Evolutionary conservation across 2,113 vertebrate genomes (phyloP), one percentile per base, ranked within the genome.

Genomic region (Passer domesticus): DNA sequence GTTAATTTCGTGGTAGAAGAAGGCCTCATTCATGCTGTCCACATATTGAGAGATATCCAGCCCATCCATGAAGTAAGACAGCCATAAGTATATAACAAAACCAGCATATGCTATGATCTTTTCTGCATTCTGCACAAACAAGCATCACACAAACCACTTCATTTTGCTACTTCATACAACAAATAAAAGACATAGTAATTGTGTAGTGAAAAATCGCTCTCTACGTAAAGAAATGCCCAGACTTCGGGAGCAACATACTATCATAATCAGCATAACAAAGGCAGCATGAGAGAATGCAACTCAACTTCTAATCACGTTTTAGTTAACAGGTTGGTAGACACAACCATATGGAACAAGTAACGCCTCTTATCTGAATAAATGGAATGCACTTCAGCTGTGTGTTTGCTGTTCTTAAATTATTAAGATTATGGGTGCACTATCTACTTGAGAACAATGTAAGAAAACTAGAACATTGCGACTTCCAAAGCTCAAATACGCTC

Each of bases 321-420:
- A 93, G 59, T 64, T 86, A 95, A 89, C 92, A 93, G 83, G 92
- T 94, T 93, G 86, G 86, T 86, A 92, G 91, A 95, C 64, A 85
- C 25, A 94, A 81, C 68, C 94, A 93, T 72, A 95, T 77, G 86
- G 90, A 92, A 94, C 15, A 90, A 77, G 76, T 63, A 88, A 92
- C 4, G n/a, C 80, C 55, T 91, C 89, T 90, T 68, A 58, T 87
- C 39, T 81, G 83, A 89, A 78, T 94, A 76, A 90, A 89, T 59
- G 60, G 50, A 88, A 90, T 17, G 35, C n/a, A 89, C 75, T 90
- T 90, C 60, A 90, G 39, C 37, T 70, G 49, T 52, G 47, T 28
- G 64, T 70, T 80, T 89, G 68, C 72, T 86, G 19, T 70, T 78
- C 73, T 80, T 74, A 92, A 73, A 86, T 88, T 52, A 81, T 52